phyloP scores from a whole-genome alignment of 2,113 vertebrate species.

The Petromus typicus region DNA sequence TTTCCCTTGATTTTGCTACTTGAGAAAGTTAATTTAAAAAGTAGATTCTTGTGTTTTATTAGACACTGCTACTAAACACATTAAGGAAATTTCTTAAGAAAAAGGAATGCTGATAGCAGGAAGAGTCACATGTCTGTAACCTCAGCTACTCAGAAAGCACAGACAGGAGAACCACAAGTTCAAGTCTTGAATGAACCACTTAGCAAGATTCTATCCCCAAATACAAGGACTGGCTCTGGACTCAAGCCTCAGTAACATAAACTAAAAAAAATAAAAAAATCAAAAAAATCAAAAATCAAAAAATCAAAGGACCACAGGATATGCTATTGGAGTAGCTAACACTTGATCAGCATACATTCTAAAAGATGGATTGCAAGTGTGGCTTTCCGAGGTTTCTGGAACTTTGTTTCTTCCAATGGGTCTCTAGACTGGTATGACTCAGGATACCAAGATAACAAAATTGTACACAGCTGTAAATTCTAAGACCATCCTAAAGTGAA shows the following conservation, averaged over 20 bases:
- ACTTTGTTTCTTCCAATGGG: neutral
- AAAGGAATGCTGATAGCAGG: neutral
- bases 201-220: neutral
- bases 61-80: neutral
- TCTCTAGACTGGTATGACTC: neutral
- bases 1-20: neutral
- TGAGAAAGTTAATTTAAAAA: neutral
- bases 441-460: neutral
- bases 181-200: no score
- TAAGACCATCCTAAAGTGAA: neutral
- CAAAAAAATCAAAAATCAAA: no score
- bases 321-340: no score
- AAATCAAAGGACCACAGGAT: neutral
- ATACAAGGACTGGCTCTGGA: neutral
- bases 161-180: neutral
- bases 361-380: neutral
- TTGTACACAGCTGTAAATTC: neutral
- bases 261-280: neutral
- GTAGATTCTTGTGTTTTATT: neutral
- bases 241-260: neutral
- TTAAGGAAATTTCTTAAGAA: neutral
- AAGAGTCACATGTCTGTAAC: neutral
- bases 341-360: neutral
- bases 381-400: neutral
- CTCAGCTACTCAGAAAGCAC: neutral